A percentile compares a stretch with the other conserved stretches of the same genome.
Conservation (phyloP, 35 echinoderm and acorn worm genomes). For the Heliocidaris erythrogramma region DNA sequence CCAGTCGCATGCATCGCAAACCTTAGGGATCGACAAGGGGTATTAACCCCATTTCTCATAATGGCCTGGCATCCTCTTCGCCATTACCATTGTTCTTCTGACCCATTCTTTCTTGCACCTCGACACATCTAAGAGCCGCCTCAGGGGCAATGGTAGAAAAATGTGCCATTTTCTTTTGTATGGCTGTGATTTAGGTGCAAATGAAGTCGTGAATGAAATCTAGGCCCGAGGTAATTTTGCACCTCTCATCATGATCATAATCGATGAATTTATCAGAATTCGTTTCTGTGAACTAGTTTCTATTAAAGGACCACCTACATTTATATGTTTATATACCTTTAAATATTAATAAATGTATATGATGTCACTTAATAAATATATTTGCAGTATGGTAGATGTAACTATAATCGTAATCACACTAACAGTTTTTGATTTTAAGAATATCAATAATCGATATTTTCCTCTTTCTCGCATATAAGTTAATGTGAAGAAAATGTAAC, state of each 20-base stretch:
- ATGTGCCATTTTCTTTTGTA: neutral
- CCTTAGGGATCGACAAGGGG: neutral
- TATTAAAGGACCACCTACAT: neutral
- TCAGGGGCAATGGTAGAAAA: neutral
- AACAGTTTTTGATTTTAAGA: no score
- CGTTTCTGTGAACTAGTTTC: neutral
- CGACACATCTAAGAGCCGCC: neutral
- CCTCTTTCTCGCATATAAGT: no score
- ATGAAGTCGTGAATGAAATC: neutral
- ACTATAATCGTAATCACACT: no score
- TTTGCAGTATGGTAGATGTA: no score
- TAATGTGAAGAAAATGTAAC: no score
- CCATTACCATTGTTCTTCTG: neutral
- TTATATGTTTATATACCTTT: no score
- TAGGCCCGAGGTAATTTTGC: neutral
- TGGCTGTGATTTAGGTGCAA: neutral
- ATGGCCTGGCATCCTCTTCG: neutral
- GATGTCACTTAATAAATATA: no score
- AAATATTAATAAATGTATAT: no score
- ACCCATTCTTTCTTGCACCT: neutral
- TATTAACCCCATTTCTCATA: neutral
- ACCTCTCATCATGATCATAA: neutral
- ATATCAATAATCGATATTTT: no score
- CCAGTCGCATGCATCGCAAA: neutral
- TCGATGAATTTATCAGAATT: neutral